Conservation (phyloP, 2,888 invertebrate genomes). For the Ornithoptera priamus region DNA sequence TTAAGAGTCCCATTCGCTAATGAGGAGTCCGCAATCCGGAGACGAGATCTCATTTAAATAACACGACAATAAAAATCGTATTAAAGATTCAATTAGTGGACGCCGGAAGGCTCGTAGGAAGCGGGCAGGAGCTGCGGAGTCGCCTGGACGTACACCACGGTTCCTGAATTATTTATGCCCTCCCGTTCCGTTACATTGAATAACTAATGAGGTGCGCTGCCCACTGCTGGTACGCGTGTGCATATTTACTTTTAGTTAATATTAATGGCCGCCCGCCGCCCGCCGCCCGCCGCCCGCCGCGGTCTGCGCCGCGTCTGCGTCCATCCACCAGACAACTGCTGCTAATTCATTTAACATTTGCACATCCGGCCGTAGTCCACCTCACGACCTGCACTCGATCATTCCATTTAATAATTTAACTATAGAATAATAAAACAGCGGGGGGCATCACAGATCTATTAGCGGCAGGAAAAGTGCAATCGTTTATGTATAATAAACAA, state of each 20-base stretch:
- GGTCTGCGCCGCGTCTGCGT: slow-evolving; percentile 32
- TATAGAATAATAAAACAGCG: slow-evolving; percentile 1
- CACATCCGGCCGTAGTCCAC: slow-evolving; percentile 1
- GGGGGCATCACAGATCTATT: slow-evolving; percentile 2
- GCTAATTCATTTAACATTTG: slow-evolving; percentile 18
- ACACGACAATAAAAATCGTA: slow-evolving; percentile 53
- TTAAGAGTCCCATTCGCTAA: slow-evolving; percentile 26
- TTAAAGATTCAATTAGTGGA: slow-evolving; percentile 53
- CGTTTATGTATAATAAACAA: slow-evolving; percentile 18
- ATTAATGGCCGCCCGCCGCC: slow-evolving; percentile 47
- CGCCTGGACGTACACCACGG: slow-evolving; percentile 49
- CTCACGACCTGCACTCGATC: background rate
- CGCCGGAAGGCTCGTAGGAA: slow-evolving; percentile 48
- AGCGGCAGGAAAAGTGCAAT: slow-evolving; percentile 22
- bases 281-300: slow-evolving; percentile 16
- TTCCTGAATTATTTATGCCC: slow-evolving; percentile 62
- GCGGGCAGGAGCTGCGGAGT: slow-evolving; percentile 34
- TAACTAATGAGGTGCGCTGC: slow-evolving; percentile 62
- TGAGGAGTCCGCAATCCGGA: slow-evolving; percentile 31
- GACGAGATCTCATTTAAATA: slow-evolving; percentile 49
- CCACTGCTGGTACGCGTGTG: slow-evolving; percentile 36
- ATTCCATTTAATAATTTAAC: background rate
- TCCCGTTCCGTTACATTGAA: slow-evolving; percentile 72
- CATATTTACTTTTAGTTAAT: slow-evolving; percentile 52
- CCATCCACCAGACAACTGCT: slow-evolving; percentile 26